A percentile compares a stretch with the other conserved stretches of the same genome.
Conservation (phyloP, 2,797 vertebrate species). For the Ceryle rudis region DNA sequence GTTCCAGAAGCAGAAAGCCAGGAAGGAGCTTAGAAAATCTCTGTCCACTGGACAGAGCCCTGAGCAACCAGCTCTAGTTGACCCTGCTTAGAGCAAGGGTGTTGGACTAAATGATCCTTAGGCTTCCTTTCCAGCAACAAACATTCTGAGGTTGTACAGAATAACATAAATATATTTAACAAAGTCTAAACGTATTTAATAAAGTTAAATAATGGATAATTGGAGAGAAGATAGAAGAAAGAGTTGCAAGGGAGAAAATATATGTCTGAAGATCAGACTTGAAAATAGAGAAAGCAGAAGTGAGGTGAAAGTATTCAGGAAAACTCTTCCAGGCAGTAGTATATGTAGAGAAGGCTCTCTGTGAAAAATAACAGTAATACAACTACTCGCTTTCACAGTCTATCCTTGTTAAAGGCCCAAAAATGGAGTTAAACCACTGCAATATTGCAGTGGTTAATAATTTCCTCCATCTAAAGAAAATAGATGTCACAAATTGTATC, state of each 20-base stretch:
- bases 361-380: conserved; percentile 36
- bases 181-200: not conserved
- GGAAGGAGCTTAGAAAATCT: not conserved
- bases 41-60: not conserved
- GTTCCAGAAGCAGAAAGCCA: not conserved
- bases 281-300: not conserved
- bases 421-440: conserved; percentile 8
- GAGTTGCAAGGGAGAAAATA: not conserved
- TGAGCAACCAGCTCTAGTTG: not conserved
- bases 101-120: not conserved
- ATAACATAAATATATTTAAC: not conserved
- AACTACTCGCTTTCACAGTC: conserved; percentile 26
- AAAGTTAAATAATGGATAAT: not conserved
- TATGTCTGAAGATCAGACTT: not conserved
- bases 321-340: not conserved
- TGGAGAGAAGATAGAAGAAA: not conserved
- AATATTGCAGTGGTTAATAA: not conserved
- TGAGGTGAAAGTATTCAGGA: not conserved
- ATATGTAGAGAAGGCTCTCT: not conserved
- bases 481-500: not conserved
- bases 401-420: not conserved
- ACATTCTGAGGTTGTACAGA: not conserved
- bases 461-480: conserved; percentile 22
- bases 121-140: not conserved
- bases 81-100: not conserved